phyloP scores from a whole-genome alignment of 2,797 vertebrate genomes.

The Acrocephalus scirpaceus region DNA sequence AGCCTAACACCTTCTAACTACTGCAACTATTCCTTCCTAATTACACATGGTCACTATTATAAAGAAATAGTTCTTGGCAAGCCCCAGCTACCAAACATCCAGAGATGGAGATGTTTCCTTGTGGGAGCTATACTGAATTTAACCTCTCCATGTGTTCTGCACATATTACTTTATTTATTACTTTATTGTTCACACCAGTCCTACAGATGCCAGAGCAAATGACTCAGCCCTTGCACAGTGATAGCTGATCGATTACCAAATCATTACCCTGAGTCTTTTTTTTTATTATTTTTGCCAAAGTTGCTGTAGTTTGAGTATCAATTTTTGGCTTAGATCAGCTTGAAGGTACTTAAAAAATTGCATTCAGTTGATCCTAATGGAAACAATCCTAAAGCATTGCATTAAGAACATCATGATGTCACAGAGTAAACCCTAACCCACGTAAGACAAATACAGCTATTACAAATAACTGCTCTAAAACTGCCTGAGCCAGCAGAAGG shows the following conservation, averaged over 20 bases:
- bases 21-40: not conserved
- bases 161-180: not conserved
- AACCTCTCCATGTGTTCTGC: not conserved
- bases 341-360: slow-evolving; percentile 21
- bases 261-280: not conserved
- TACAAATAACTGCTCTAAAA: slow-evolving; percentile 54
- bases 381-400: not conserved
- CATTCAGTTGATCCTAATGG: slow-evolving; percentile 13
- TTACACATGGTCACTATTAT: not conserved
- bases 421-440: slow-evolving; percentile 20
- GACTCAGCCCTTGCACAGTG: not conserved
- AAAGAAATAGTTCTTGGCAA: not conserved
- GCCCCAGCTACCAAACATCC: not conserved
- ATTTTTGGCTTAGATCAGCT: slow-evolving; percentile 10
- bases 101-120: not conserved
- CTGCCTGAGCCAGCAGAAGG: slow-evolving; percentile 25
- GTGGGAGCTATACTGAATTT: not conserved
- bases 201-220: not conserved
- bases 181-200: not conserved
- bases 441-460: slow-evolving; percentile 41
- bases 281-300: not conserved
- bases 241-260: not conserved
- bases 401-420: not conserved
- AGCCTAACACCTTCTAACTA: not conserved
- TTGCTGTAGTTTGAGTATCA: not conserved